Conservation (phyloP, 2,797 vertebrate genomes). For the Catamblyrhynchus diadema region DNA sequence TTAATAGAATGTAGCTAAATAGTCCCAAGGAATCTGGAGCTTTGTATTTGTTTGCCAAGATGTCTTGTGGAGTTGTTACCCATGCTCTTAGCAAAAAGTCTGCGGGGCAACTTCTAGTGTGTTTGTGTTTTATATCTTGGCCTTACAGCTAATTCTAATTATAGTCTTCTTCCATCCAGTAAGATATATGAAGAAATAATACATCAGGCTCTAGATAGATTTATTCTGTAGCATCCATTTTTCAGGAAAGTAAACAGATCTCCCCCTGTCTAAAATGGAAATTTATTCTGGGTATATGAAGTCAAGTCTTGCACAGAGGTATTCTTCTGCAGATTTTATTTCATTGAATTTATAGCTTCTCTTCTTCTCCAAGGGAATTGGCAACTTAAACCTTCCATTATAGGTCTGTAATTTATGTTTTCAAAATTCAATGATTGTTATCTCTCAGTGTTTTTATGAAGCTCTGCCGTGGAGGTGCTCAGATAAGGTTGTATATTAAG, state of each 20-base stretch:
- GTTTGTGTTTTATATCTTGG: neutral
- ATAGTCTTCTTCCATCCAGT: neutral
- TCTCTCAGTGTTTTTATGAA: conserved; percentile 29
- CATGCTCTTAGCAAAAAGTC: neutral
- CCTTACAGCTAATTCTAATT: neutral
- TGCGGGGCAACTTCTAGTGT: neutral
- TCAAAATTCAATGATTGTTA: conserved; percentile 9
- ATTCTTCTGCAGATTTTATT: conserved; percentile 18
- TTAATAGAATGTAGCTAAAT: neutral
- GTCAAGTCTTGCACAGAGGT: conserved; percentile 12
- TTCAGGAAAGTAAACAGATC: conserved; percentile 20
- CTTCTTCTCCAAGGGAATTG: conserved; percentile 3
- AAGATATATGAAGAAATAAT: neutral
- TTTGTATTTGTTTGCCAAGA: neutral
- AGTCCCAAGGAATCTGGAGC: neutral
- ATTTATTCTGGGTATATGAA: conserved; percentile 50
- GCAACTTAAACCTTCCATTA: neutral
- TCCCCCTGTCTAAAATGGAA: neutral
- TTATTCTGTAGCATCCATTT: neutral
- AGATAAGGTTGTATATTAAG: conserved; percentile 33
- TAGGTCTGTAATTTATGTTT: conserved; percentile 41
- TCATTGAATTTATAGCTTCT: conserved; percentile 44
- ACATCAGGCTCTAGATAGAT: neutral
- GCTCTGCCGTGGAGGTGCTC: neutral
- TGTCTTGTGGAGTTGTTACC: neutral